Conservation (phyloP, 2,113 vertebrate genomes). For the Pterocles orientalis region DNA sequence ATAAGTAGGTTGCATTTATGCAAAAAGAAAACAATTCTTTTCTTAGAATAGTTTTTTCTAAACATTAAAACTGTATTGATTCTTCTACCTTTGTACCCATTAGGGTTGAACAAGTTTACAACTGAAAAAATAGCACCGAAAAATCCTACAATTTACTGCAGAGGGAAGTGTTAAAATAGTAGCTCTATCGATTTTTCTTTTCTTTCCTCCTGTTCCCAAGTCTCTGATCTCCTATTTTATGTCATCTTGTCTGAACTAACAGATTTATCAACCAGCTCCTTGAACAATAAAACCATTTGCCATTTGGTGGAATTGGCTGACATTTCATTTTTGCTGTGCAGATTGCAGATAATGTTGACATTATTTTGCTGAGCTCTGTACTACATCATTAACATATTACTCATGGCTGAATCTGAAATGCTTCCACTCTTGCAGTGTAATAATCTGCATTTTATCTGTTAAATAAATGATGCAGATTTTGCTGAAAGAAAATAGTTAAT, state of each 20-base stretch:
- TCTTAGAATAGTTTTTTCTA: not conserved
- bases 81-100: not conserved
- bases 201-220: not conserved
- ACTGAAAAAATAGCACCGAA: not conserved
- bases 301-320: conserved; percentile 84
- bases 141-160: not conserved
- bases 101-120: not conserved
- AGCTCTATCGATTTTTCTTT: not conserved
- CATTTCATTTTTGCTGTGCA: conserved; percentile 82
- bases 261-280: conserved; percentile 72
- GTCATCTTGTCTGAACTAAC: conserved; percentile 52
- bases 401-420: conserved; percentile 72
- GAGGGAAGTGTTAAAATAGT: not conserved
- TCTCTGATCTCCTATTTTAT: conserved; percentile 31
- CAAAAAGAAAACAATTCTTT: not conserved
- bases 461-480: conserved; percentile 24
- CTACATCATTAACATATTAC: conserved; percentile 76
- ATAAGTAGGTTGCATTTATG: not conserved
- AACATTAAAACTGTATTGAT: not conserved
- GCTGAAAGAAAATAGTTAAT: conserved; percentile 47
- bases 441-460: conserved; percentile 61
- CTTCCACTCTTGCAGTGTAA: conserved; percentile 63
- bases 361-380: conserved; percentile 73
- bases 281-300: conserved; percentile 75
- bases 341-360: conserved; percentile 81